Base-by-base conservation (phyloP, 2,888 invertebrate species). In the Synergus itoensis region DNA sequence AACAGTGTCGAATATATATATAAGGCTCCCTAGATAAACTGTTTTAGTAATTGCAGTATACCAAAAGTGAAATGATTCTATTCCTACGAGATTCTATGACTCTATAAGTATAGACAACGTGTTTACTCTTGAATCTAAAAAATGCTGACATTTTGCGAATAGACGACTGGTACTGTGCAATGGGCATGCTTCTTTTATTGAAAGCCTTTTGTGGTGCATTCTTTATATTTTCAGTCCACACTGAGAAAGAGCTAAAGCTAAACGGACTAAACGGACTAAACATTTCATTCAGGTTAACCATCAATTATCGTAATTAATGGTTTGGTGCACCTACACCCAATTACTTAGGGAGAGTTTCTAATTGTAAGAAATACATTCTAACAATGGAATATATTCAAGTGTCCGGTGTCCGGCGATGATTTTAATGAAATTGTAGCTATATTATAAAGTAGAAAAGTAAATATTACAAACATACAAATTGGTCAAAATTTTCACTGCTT, bases 271-370 rank as follows among this genome's bases (percentile, higher is more conserved):
- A 28, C 28, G 28, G 28, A 28, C 28, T 86, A 86, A 87, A 86
- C 81, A 84, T 80, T 83, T 82, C 82, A 80, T 83, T 82, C 82
- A 85, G 79, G 79, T 83, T 83, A 86, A 84, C 80, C 79, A 83
- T 81, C 75, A 82, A 77, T 79, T 83, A 80, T 79, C 80, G 62
- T 65, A 80, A 82, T 83, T 83, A 84, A 75, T 81, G 79, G 79
- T 84, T 81, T 81, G 80, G 78, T 80, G 77, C 75, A 83, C 82
- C 80, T 75, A 76, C 67, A 82, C 81, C 83, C 57, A 69, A 7
- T 9, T n/a, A 73, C 53, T 83, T 81, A 84, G 84, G 80, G 5
- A 36, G 36, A 36, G 36, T 36, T 36, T 36, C 36, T 36, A 36
- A 36, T 36, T 36, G 36, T 36, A 36, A 36, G 78, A 84, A 81